Conservation (phyloP, 1,140 invertebrate species). For the honey bee (Apis mellifera) region Amel_HAv3.1 CM009941.2:15414501-15415000, state of each 20-base stretch:
- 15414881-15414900: conserved; percentile 13
- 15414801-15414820: conserved; percentile 53
- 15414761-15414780: not conserved
- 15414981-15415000: not conserved
- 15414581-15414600: conserved; percentile 12
- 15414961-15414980: not conserved
- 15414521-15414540: conserved; percentile 30
- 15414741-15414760: not conserved
- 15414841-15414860: conserved; percentile 55
- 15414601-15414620: not conserved
- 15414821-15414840: conserved; percentile 47
- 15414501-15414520: conserved; percentile 27
- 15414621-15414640: not conserved
- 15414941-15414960: not conserved
- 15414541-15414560: not conserved
- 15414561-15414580: conserved; percentile 28
- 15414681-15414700: not conserved
- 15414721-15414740: no score
- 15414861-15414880: not conserved
- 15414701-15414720: no score
- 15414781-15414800: conserved; percentile 48
- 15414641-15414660: not conserved
- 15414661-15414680: not conserved
- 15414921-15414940: not conserved
- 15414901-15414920: not conserved